Evolutionary conservation across 2,113 vertebrate species (phyloP), one percentile per base, ranked within the genome.

Genomic region (Gyps fulvus): DNA sequence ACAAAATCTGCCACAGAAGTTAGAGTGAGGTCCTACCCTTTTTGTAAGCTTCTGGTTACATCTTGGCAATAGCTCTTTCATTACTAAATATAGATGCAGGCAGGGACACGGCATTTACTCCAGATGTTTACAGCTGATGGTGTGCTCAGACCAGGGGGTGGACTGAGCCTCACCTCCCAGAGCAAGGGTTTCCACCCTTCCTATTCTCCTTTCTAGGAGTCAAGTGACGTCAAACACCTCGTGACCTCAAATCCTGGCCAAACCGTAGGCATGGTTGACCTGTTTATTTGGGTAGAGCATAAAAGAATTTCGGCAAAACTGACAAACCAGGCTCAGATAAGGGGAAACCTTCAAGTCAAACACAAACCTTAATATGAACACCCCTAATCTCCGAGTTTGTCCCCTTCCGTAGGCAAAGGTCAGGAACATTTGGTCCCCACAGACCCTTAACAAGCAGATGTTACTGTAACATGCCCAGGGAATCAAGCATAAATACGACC

Each of bases 401-500:
- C 93, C 87, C 91, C 74, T 98, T 98, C 95, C 40, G 26, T 93
- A 94, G 95, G 96, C 81, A 88, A 95, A 98, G 98, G 99, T 99
- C 98, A 99, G 97, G 98, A 98, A 97, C 95, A 96, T 98, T 98
- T 97, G 96, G 98, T 99, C 98, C 98, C 98, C 85, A 71, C 97
- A 98, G 98, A 97, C 98, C 98, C 97, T 98, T 98, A 98, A 99
- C 98, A 99, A 98, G 98, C 98, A 99, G 99, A 99, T 99, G 99
- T 99, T 99, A 99, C 99, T 99, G 99, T 99, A 99, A 99, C 98
- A 98, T 98, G 98, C 98, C 97, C 98, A 98, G 98, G 98, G 99
- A 99, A 99, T 99, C 98, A 97, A 98, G 98, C 97, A 98, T 98
- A 99, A 99, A 99, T 98, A 99, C 59, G 97, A 99, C 99, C 99